Percentiles rank a stretch among this genome's conserved stretches.
phyloP scores from a whole-genome alignment of 2,113 vertebrate species.

The Myotis yumanensis region DNA sequence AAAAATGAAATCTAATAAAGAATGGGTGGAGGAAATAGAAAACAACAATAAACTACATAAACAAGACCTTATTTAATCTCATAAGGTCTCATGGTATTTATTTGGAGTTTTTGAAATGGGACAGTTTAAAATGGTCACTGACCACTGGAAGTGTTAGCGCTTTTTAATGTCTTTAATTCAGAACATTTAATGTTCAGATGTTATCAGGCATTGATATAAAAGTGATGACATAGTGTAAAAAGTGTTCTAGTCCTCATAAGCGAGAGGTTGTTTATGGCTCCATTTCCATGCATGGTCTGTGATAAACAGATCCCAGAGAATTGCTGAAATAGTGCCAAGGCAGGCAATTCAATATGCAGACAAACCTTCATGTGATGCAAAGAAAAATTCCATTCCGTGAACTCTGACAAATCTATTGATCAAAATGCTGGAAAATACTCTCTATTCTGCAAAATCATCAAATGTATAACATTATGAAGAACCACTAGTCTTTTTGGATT shows the following conservation, averaged over 20 bases:
- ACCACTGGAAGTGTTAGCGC: slow-evolving; percentile 75
- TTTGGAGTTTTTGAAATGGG: slow-evolving; percentile 63
- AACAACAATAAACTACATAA: slow-evolving; percentile 27
- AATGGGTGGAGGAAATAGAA: not conserved
- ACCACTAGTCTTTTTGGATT: not conserved
- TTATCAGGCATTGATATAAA: slow-evolving; percentile 78
- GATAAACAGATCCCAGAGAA: slow-evolving; percentile 64
- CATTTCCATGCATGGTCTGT: slow-evolving; percentile 60
- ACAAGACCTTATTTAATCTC: slow-evolving; percentile 51
- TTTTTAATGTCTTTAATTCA: slow-evolving; percentile 78
- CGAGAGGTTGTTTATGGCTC: slow-evolving; percentile 72
- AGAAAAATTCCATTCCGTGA: not conserved
- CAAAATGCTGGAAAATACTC: not conserved
- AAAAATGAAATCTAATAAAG: not conserved
- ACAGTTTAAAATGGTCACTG: slow-evolving; percentile 76
- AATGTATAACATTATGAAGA: slow-evolving; percentile 7
- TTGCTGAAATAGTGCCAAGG: slow-evolving; percentile 43
- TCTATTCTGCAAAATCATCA: slow-evolving; percentile 8
- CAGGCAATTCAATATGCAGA: slow-evolving; percentile 56
- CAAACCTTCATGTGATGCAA: slow-evolving; percentile 54
- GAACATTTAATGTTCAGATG: slow-evolving; percentile 74
- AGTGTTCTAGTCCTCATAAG: slow-evolving; percentile 59
- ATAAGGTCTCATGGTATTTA: slow-evolving; percentile 72
- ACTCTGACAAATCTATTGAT: slow-evolving; percentile 32
- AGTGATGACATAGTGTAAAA: slow-evolving; percentile 68